A percentile compares a stretch with the other conserved stretches of the same genome.
Evolutionary conservation across 2,113 vertebrate genomes (phyloP).

Genomic region (Corythornis madagascariensis): DNA sequence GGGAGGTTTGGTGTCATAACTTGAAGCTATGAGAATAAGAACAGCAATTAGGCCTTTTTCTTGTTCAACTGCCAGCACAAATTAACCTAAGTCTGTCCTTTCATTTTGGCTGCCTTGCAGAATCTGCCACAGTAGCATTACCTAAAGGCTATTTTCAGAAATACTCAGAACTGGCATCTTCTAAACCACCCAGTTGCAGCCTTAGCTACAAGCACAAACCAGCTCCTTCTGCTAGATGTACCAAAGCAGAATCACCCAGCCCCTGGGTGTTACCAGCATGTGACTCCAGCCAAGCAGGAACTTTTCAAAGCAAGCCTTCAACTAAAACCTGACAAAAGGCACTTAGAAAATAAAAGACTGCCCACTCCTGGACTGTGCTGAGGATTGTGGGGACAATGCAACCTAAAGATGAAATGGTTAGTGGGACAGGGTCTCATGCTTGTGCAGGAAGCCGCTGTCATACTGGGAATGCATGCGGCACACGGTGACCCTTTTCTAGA

Average conservation of each 20-base stretch:
- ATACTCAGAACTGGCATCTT: background rate
- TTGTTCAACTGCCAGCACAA: background rate
- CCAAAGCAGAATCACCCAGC: background rate
- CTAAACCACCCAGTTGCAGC: background rate
- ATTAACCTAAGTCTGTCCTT: background rate
- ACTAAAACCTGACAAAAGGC: background rate
- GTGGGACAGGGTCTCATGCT: background rate
- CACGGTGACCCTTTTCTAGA: background rate
- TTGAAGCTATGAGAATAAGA: background rate
- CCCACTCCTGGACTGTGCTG: background rate
- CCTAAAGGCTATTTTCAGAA: background rate
- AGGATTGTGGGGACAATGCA: constrained; percentile 7
- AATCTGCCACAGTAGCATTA: background rate
- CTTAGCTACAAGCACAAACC: background rate
- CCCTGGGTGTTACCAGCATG: background rate
- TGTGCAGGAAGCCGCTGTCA: constrained; percentile 38
- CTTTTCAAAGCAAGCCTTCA: background rate
- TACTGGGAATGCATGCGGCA: background rate
- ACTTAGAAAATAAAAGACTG: constrained; percentile 27
- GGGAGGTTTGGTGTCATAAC: background rate
- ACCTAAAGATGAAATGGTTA: constrained; percentile 50
- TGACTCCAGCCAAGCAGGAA: background rate
- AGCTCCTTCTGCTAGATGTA: background rate
- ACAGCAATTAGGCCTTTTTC: background rate
- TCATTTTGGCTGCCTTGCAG: background rate